These are phyloP conservation scores for Hirundo rustica DNA, from an alignment of 2,797 vertebrate genomes.

Conservation along the genomic window DNA sequence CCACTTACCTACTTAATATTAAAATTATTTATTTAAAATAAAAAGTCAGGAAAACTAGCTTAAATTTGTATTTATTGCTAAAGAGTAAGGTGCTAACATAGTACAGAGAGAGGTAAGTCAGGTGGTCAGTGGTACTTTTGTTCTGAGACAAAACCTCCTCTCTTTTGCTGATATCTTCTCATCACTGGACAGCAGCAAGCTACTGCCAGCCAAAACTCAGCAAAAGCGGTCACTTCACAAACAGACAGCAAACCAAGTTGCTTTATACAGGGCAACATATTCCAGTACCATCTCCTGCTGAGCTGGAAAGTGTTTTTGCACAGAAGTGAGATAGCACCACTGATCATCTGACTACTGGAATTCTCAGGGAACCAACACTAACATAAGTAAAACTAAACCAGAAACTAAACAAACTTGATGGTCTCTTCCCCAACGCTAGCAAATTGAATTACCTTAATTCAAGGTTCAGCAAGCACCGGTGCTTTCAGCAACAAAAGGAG, in stretches of 20 bases:
- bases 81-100: background rate
- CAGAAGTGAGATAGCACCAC: background rate
- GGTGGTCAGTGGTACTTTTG: background rate
- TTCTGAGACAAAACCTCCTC: background rate
- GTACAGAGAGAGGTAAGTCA: background rate
- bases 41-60: background rate
- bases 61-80: background rate
- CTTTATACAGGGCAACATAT: background rate
- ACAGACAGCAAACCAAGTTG: background rate
- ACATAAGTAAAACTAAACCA: background rate
- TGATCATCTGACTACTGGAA: background rate
- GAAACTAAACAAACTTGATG: background rate
- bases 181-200: background rate
- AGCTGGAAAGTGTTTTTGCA: background rate
- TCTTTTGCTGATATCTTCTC: background rate
- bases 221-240: background rate
- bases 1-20: background rate
- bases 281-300: background rate
- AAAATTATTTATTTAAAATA: background rate
- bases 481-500: background rate
- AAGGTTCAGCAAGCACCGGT: background rate
- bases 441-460: background rate
- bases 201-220: background rate
- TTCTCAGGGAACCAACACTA: background rate
- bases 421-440: background rate